phyloP scores from a whole-genome alignment of 2,113 vertebrate genomes.

The Malaclemys terrapin region DNA sequence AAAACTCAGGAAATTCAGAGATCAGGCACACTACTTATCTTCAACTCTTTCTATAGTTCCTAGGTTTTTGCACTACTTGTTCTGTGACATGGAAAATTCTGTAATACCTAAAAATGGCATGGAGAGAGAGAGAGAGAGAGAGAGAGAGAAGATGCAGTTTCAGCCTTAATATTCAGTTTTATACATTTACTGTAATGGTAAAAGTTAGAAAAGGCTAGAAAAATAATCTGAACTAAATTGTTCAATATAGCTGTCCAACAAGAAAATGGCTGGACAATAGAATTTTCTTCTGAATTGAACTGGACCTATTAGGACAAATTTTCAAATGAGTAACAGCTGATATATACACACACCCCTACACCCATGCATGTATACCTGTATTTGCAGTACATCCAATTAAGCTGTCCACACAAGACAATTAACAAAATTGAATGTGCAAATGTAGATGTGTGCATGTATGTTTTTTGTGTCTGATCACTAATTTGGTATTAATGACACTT shows the following conservation, averaged over 20 bases:
- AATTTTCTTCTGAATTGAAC: neutral
- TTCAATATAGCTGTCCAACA: neutral
- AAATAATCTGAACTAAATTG: neutral
- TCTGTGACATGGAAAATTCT: neutral
- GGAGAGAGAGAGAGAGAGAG: neutral
- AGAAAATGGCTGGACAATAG: neutral
- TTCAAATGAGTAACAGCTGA: neutral
- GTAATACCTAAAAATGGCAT: neutral
- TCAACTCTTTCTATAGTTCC: neutral
- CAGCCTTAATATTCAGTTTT: neutral
- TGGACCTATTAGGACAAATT: neutral
- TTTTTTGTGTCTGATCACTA: neutral
- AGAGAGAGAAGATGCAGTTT: neutral
- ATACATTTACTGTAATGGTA: neutral
- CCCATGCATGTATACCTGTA: neutral
- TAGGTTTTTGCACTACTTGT: neutral
- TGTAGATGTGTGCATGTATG: neutral
- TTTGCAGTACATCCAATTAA: neutral
- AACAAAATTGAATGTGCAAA: neutral
- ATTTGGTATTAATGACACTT: neutral
- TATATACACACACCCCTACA: neutral
- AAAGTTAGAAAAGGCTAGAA: neutral
- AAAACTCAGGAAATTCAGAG: slow-evolving; percentile 19
- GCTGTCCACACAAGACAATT: neutral
- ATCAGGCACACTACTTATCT: slow-evolving; percentile 11